Conservation (phyloP, 1,140 invertebrate genomes). For the Drosophila rhopaloa region DNA sequence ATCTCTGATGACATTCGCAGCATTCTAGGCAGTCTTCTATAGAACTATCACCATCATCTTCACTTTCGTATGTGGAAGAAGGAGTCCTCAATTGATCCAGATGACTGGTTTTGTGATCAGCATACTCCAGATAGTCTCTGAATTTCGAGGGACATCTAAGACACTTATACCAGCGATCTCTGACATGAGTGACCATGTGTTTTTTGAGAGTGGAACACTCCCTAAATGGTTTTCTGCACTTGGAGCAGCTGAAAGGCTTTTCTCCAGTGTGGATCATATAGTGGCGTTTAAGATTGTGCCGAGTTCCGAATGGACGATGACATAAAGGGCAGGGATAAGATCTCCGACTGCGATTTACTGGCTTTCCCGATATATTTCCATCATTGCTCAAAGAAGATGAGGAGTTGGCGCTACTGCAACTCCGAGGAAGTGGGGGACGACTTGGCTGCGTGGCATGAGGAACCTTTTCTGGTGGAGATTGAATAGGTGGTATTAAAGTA, state of each 20-base stretch:
- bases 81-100: conserved; percentile 8
- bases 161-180: conserved; percentile 81
- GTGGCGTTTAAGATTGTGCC: conserved; percentile 81
- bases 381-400: conserved; percentile 70
- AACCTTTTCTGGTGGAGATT: conserved; percentile 8
- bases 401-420: conserved; percentile 69
- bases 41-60: conserved; percentile 66
- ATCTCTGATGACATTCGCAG: conserved; percentile 71
- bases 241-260: conserved; percentile 77
- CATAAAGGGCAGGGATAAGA: conserved; percentile 74
- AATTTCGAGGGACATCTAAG: conserved; percentile 65
- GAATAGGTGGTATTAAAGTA: conserved; percentile 41
- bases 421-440: conserved; percentile 45
- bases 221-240: conserved; percentile 79
- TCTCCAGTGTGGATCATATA: conserved; percentile 83
- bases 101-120: conserved; percentile 67
- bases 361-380: conserved; percentile 3
- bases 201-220: conserved; percentile 80
- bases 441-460: conserved; percentile 12
- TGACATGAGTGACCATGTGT: conserved; percentile 78
- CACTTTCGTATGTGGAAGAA: conserved; percentile 42
- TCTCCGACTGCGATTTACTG: conserved; percentile 35
- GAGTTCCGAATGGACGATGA: conserved; percentile 78
- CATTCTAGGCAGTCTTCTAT: conserved; percentile 75
- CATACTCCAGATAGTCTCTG: conserved; percentile 72